These are phyloP conservation scores for Andricus grossulariae DNA, from an alignment of 1,140 invertebrate species.

Conservation along the genomic window DNA sequence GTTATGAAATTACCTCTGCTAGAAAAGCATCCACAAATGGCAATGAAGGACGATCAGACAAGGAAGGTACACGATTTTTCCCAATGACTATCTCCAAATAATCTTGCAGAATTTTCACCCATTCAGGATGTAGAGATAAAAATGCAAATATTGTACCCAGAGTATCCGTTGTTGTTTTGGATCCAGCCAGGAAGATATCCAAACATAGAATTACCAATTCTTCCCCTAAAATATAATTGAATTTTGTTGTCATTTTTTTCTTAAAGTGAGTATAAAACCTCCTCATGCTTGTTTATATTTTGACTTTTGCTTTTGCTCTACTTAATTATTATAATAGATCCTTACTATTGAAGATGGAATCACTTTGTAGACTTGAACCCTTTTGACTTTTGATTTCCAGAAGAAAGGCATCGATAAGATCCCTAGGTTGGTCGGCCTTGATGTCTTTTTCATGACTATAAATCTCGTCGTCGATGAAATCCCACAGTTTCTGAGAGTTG, in stretches of 20 bases:
- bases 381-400: constrained; percentile 71
- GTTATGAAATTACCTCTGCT: constrained; percentile 70
- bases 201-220: constrained; percentile 81
- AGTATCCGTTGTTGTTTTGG: constrained; percentile 83
- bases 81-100: constrained; percentile 84
- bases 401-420: constrained; percentile 84
- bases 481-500: constrained; percentile 69
- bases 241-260: constrained; percentile 19
- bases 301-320: background rate
- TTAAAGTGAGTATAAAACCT: background rate
- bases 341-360: constrained; percentile 64
- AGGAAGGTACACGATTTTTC: constrained; percentile 73
- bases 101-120: constrained; percentile 80
- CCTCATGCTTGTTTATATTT: no score
- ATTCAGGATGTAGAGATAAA: constrained; percentile 80
- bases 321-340: constrained; percentile 34
- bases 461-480: constrained; percentile 72
- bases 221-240: constrained; percentile 74
- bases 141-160: constrained; percentile 80
- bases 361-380: constrained; percentile 1
- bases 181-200: constrained; percentile 84
- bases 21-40: constrained; percentile 69
- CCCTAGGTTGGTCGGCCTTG: constrained; percentile 75
- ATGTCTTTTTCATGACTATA: constrained; percentile 77
- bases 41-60: constrained; percentile 76